Percentiles rank a stretch among this genome's conserved stretches.
Conservation (phyloP, 2,888 invertebrate species). For the Meta bourneti region DNA sequence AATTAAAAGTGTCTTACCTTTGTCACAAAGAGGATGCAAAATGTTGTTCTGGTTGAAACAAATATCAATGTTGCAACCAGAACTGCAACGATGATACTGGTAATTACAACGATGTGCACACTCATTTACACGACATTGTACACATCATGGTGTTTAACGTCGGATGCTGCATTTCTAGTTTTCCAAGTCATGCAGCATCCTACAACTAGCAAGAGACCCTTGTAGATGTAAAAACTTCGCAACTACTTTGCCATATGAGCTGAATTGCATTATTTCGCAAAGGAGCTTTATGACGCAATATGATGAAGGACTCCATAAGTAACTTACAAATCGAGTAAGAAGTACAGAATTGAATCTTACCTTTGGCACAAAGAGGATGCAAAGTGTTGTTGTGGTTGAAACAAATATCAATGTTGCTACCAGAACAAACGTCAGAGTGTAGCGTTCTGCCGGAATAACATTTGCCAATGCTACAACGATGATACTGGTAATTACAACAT, state of each 20-base stretch:
- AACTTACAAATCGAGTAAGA: background rate
- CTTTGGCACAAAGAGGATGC: conserved; percentile 93
- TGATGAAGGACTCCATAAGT: background rate
- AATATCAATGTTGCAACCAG: conserved; percentile 91
- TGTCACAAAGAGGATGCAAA: conserved; percentile 92
- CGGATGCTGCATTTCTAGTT: conserved; percentile 93
- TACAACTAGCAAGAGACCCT: conserved; percentile 91
- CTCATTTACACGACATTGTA: too few relatives aligned
- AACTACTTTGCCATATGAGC: conserved; percentile 93
- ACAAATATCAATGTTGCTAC: conserved; percentile 91
- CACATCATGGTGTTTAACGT: too few relatives aligned
- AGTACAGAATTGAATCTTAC: conserved; percentile 79
- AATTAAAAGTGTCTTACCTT: conserved; percentile 83
- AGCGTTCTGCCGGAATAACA: conserved; percentile 89
- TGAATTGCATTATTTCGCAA: conserved; percentile 84
- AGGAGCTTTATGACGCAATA: background rate
- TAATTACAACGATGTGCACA: conserved; percentile 94
- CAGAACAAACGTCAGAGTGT: conserved; percentile 89
- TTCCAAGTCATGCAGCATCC: conserved; percentile 98
- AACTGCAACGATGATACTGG: conserved; percentile 91
- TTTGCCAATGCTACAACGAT: conserved; percentile 94
- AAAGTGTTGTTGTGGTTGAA: conserved; percentile 92
- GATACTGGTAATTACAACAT: conserved; percentile 92
- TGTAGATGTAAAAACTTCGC: conserved; percentile 93
- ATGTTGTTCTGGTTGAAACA: conserved; percentile 91